Evolutionary conservation across 2,888 invertebrate genomes (phyloP).

Genomic region (Anticlea derivata): DNA sequence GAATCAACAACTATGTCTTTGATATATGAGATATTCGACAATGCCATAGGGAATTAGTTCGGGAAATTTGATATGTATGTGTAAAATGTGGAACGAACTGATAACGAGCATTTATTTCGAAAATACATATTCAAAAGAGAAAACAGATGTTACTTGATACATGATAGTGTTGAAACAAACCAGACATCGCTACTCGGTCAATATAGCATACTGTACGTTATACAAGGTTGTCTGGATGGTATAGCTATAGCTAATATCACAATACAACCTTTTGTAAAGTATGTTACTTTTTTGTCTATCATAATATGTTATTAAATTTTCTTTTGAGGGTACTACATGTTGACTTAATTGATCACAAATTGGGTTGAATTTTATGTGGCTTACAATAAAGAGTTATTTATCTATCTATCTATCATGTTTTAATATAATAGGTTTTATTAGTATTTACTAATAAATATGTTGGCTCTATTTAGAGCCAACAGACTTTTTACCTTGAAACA

Average conservation of each 20-base stretch:
- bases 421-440: too few relatives aligned
- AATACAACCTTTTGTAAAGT: too few relatives aligned
- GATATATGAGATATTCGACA: constrained; percentile 55
- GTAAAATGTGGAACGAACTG: constrained; percentile 37
- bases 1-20: constrained; percentile 39
- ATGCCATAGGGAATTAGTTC: constrained; percentile 44
- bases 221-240: neutral
- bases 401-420: too few relatives aligned
- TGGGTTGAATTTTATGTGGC: too few relatives aligned
- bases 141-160: constrained; percentile 31
- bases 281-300: too few relatives aligned
- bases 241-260: too few relatives aligned
- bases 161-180: constrained; percentile 22
- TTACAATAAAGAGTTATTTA: too few relatives aligned
- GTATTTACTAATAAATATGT: too few relatives aligned
- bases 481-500: constrained; percentile 12
- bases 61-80: constrained; percentile 44
- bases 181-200: constrained; percentile 14
- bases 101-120: constrained; percentile 24
- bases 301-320: too few relatives aligned
- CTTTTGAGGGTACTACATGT: too few relatives aligned
- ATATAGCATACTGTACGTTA: neutral
- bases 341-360: too few relatives aligned
- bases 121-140: constrained; percentile 27
- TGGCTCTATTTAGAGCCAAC: too few relatives aligned